phyloP scores from a whole-genome alignment of 2,113 vertebrate species.

The Corythoichthys intestinalis region DNA sequence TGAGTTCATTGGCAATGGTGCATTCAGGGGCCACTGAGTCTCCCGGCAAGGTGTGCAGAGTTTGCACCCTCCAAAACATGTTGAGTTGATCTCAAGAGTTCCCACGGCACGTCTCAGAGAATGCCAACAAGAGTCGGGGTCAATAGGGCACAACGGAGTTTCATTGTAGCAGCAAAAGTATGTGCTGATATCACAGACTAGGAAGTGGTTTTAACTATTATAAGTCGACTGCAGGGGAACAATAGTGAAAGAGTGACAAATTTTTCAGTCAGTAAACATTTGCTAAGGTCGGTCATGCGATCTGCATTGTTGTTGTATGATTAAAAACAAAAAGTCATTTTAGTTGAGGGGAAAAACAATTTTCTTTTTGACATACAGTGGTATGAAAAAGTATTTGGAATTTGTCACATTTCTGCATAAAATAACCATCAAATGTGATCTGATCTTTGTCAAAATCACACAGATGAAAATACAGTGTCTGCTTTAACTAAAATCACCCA shows the following conservation, averaged over 20 bases:
- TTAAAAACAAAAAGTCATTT: no score
- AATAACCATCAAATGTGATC: no score
- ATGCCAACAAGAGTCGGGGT: conserved; percentile 29
- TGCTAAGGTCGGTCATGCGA: not conserved
- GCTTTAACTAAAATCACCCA: no score
- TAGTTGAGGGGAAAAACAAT: no score
- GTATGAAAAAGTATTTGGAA: no score
- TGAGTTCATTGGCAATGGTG: conserved; percentile 1
- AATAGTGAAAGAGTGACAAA: not conserved
- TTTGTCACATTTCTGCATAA: no score
- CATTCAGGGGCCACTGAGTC: conserved; percentile 8
- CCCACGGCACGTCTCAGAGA: conserved; percentile 19
- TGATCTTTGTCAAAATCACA: no score
- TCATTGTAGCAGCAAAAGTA: not conserved
- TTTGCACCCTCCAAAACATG: conserved; percentile 50
- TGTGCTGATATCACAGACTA: not conserved
- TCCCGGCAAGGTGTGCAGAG: conserved; percentile 32
- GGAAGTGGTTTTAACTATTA: not conserved
- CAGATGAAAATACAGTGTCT: no score
- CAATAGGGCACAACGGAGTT: not conserved
- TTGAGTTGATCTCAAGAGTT: conserved; percentile 17
- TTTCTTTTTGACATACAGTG: no score
- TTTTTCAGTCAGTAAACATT: not conserved
- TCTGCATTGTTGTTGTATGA: not conserved
- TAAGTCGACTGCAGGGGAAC: not conserved